Evolutionary conservation across 2,888 invertebrate genomes (phyloP), one percentile per base, ranked within the genome.

Genomic region (Agrotis clavis): DNA sequence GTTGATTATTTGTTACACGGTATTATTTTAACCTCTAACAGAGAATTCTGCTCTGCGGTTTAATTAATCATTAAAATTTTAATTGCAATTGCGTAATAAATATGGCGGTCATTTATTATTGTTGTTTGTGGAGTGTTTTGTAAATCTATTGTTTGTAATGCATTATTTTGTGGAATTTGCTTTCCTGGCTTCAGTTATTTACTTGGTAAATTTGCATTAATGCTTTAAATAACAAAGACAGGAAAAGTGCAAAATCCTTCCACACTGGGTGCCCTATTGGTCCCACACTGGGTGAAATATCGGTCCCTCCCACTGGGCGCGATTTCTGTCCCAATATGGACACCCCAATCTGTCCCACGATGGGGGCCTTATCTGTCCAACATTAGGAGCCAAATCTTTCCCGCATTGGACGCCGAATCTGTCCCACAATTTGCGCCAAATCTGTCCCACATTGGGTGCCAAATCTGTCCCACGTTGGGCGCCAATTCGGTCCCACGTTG

Each of bases 1-100:
- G 25, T 71, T 61, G 13, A 76, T 69, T 51, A 50, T 25, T 77
- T n/a, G 35, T 60, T 50, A 69, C 25, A 25, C 25, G 25, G 14
- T 70, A 47, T 54, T 9, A 59, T 70, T 61, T 47, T 4, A 30
- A 71, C 18, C 21, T 50, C 18, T 45, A 25, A 45, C 21, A n/a
- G 35, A n/a, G 57, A 14, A 35, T 14, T 41, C 53, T 11, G 16
- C n/a, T 16, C 59, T 50, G 21, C 45, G 30, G 1, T 57, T 35
- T 47, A 74, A 57, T n/a, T 19, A 45, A 47, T 51, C 14, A 51
- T 68, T 65, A 21, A 16, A 21, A 61, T 56, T 67, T 47, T 61
- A 68, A 74, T 68, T 71, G 4, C 14, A 25, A 48, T 41, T 50
- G n/a, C 13, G 35, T 53, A 47, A 21, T 51, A 45, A 19, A 56